phyloP scores from a whole-genome alignment of 2,888 invertebrate species.

The Calameuta pallipes region DNA sequence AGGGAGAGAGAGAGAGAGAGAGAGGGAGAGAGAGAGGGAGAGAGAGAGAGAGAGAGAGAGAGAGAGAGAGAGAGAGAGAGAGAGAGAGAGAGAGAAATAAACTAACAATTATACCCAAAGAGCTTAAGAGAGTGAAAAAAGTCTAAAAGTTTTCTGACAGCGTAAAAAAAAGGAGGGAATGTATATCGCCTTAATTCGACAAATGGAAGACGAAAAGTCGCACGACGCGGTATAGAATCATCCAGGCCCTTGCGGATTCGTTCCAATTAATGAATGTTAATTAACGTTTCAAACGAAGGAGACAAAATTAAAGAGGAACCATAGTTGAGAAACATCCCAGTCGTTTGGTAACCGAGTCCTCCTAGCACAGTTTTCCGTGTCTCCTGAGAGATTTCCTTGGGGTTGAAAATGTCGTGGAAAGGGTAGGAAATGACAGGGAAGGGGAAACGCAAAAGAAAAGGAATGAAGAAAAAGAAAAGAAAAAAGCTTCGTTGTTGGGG shows the following conservation, averaged over 20 bases:
- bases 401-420: background rate
- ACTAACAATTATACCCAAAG: background rate
- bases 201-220: background rate
- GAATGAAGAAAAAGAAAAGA: background rate
- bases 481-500: constrained; percentile 11
- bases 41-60: no score
- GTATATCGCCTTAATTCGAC: constrained; percentile 21
- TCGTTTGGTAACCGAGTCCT: background rate
- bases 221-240: background rate
- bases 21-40: no score
- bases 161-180: background rate
- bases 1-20: no score
- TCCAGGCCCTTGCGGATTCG: constrained; percentile 23
- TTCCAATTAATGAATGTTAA: constrained; percentile 34
- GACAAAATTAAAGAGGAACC: constrained; percentile 3
- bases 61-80: no score
- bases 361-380: background rate
- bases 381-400: background rate
- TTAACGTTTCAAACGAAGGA: constrained; percentile 14
- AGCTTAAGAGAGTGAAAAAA: background rate
- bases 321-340: background rate
- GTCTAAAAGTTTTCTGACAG: background rate
- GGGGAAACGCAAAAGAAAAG: background rate
- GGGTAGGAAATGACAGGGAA: constrained; percentile 7
- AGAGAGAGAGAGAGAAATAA: background rate